Evolutionary conservation across 1,140 invertebrate species (phyloP), one percentile per base, ranked within the genome.

Genomic region (Drosophila seguyi): DNA sequence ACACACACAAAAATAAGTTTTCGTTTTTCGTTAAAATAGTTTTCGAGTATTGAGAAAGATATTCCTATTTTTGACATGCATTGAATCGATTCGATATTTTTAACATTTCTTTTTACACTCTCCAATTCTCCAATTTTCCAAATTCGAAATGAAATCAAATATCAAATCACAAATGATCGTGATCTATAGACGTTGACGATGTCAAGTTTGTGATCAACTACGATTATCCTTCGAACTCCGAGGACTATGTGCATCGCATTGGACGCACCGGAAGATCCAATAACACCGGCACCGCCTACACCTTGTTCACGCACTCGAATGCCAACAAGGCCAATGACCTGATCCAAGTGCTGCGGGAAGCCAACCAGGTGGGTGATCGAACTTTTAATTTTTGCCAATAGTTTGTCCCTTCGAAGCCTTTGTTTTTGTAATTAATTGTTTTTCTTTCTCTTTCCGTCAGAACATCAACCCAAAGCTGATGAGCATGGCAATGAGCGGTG

Each of bases 151-250:
- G 41, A 78, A 79, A 86, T 71, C 48, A 45, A 75, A 78, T 59
- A 44, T 73, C 62, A 73, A n/a, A n/a, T n/a, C n/a, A 55, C 14
- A 78, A 79, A 71, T 61, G 38, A 65, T 55, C 52, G 52, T 38
- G 52, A 83, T 88, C 72, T 50, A n/a, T n/a, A 99, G 99, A 99
- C 96, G 99, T 99, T 92, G 98, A 99, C 94, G 99, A 99, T 94
- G 98, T 99, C 62, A 99, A 99, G 93, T 99, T 99, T 95, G 99
- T 99, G 42, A 99, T 99, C 92, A 99, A 99, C 95, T 99, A 97
- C 95, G 99, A 99, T 94, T 99, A 99, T 94, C 99, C 99, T 18
- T 98, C 97, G 84, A 98, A 98, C 93, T 99, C 98, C 41, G 99
- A 99, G 94, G 99, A 99, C 94, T 99, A 99, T 93, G 98, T 99